Evolutionary conservation across 2,888 invertebrate genomes (phyloP), one percentile per base, ranked within the genome.

Genomic region (Crocallis elinguaria): DNA sequence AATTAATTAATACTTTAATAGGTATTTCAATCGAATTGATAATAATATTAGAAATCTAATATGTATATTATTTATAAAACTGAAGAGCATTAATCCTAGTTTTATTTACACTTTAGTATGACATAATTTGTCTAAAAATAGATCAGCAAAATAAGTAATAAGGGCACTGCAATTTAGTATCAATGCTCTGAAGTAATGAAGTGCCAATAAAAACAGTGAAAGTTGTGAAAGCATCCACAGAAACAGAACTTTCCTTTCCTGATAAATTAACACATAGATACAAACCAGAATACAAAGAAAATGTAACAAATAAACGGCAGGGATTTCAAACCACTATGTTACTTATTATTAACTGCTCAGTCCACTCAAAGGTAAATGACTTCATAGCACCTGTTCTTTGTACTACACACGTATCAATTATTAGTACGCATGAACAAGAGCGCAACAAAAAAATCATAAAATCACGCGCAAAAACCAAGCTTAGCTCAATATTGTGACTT

Each of bases 321-420:
- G 67, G 76, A 83, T 84, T 83, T 77, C 48, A 77, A 82, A 75
- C 73, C 69, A 75, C 73, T 71, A 71, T 56, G 67, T 76, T n/a
- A n/a, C n/a, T n/a, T n/a, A 82, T 79, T 84, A 83, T 80, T 84
- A 84, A 80, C 81, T 79, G 73, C 67, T 77, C 79, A 70, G 71
- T 73, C 72, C 77, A 83, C 75, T 75, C 80, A 87, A 75, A 87
- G 91, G 90, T 89, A 90, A 91, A 89, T 87, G 90, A 91, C 89
- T 84, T 77, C 73, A 75, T 65, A 85, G 76, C 90, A 91, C 91
- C 89, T 91, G 90, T 86, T 86, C 85, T 83, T 82, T 83, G 82
- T 86, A 70, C 67, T 67, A 67, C 64, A 71, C 63, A 67, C 60
- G 65, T 58, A 65, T 58, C 60, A 60, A 51, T 50, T 45, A 54